Evolutionary conservation across 1,140 invertebrate genomes (phyloP).

Genomic region (Diploscapter pachys): DNA sequence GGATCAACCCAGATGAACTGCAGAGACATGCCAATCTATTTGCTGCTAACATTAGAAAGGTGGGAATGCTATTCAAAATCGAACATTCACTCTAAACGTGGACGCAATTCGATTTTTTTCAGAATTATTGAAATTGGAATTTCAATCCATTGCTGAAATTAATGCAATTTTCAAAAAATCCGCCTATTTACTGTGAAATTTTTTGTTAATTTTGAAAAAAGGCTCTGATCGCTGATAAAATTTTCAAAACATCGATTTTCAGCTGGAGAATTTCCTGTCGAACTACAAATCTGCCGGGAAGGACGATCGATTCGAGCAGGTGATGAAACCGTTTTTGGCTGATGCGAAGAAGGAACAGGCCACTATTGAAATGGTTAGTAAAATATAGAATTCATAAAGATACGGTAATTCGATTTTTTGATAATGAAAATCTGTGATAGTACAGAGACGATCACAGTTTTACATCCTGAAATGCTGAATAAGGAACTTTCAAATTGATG

Average conservation of each 20-base stretch:
- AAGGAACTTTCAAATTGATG: slow-evolving; percentile 56
- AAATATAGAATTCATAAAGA: too few relatives aligned
- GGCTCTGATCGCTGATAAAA: too few relatives aligned
- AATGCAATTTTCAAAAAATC: background rate
- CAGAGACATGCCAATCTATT: slow-evolving; percentile 24
- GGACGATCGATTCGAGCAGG: slow-evolving; percentile 33
- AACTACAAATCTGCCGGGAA: slow-evolving; percentile 34
- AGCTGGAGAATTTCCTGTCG: slow-evolving; percentile 40
- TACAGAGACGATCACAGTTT: too few relatives aligned
- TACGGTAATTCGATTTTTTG: too few relatives aligned
- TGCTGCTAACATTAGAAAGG: slow-evolving; percentile 30
- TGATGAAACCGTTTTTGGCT: slow-evolving; percentile 68
- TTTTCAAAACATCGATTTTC: background rate
- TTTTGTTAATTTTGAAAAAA: too few relatives aligned
- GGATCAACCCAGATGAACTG: slow-evolving; percentile 53
- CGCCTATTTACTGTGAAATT: too few relatives aligned
- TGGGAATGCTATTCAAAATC: background rate
- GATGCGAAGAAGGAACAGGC: slow-evolving; percentile 80
- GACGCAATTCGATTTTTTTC: too few relatives aligned
- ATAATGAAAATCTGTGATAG: too few relatives aligned
- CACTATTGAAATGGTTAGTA: slow-evolving; percentile 70
- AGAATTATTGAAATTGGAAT: too few relatives aligned
- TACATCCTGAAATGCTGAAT: background rate
- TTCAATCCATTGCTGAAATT: too few relatives aligned
- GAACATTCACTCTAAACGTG: too few relatives aligned